Evolutionary conservation across 2,888 invertebrate genomes (phyloP).

Genomic region (Steinernema hermaphroditum): DNA sequence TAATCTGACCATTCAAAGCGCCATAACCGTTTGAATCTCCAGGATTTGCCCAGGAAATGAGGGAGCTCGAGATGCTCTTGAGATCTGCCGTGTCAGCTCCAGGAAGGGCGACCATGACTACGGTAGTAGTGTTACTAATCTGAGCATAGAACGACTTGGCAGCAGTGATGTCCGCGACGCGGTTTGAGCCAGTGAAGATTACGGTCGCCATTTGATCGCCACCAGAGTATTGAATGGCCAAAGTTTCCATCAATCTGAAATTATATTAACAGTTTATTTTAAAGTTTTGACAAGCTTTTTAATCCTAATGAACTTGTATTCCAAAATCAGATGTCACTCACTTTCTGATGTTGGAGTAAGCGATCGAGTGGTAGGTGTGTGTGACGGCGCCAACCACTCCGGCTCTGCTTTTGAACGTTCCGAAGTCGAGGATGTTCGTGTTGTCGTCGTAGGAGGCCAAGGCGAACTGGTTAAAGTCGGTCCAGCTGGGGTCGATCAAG

Average conservation of each 20-base stretch:
- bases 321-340: neutral
- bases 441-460: neutral
- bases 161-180: neutral
- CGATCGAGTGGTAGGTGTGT: neutral
- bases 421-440: neutral
- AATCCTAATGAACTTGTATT: too few relatives aligned
- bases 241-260: neutral
- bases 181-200: neutral
- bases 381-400: neutral
- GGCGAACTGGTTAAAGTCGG: constrained; percentile 5
- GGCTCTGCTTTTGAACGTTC: neutral
- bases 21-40: neutral
- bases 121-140: neutral
- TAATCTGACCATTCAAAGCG: neutral
- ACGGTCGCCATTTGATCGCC: neutral
- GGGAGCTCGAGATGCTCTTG: neutral
- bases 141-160: neutral
- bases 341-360: neutral
- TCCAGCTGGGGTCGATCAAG: neutral
- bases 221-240: neutral
- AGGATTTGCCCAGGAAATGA: neutral
- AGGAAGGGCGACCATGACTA: constrained; percentile 10
- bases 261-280: neutral
- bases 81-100: constrained; percentile 1
- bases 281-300: too few relatives aligned